Evolutionary conservation across 2,797 vertebrate species (phyloP).

Genomic region (Catostomus latipinnis): DNA sequence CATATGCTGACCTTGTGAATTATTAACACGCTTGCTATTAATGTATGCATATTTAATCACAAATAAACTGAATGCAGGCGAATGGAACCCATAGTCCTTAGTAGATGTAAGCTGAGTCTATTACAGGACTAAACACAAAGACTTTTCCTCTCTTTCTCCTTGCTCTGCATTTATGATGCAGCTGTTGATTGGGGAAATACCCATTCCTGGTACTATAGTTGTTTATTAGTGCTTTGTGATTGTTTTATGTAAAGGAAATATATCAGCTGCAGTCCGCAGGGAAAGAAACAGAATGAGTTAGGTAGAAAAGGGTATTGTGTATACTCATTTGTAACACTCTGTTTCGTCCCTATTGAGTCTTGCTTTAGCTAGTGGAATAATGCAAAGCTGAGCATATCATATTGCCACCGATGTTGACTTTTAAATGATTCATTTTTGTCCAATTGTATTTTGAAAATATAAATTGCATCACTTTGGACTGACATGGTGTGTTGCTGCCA

Average conservation of each 20-base stretch:
- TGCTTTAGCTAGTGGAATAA: constrained; percentile 40
- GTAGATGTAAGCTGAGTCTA: constrained; percentile 72
- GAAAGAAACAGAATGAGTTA: constrained; percentile 54
- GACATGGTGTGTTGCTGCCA: neutral
- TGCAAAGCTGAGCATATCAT: neutral
- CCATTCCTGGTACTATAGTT: constrained; percentile 5
- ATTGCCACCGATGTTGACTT: too few relatives aligned
- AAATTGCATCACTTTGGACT: neutral
- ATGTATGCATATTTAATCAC: constrained; percentile 86
- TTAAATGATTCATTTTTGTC: neutral
- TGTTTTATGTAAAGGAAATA: constrained; percentile 68
- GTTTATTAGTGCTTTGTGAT: constrained; percentile 58
- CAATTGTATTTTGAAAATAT: neutral
- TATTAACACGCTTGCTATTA: constrained; percentile 82
- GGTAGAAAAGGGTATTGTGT: constrained; percentile 67
- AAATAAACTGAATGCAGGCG: constrained; percentile 75
- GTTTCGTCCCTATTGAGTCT: constrained; percentile 55
- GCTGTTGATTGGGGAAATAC: constrained; percentile 46
- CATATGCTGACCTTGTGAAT: constrained; percentile 78
- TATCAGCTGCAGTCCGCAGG: constrained; percentile 64
- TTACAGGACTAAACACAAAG: constrained; percentile 61
- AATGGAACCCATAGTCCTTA: constrained; percentile 74
- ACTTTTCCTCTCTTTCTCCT: constrained; percentile 1
- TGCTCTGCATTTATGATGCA: constrained; percentile 8
- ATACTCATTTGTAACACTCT: constrained; percentile 70